phyloP scores from a whole-genome alignment of 2,888 invertebrate species.

The Muschampia plurimacula region DNA sequence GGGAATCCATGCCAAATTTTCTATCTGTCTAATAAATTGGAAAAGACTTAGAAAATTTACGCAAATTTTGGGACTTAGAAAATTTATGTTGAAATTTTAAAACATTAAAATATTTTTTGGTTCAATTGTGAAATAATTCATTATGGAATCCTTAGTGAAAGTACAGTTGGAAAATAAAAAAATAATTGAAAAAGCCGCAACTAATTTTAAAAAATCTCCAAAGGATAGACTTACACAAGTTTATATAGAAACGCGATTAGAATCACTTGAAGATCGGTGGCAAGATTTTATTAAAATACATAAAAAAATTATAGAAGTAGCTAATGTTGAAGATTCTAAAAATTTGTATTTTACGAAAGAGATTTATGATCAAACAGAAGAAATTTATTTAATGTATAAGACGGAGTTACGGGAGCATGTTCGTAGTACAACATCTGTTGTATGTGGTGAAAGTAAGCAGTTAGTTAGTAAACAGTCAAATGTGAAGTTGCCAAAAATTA shows the following conservation, averaged over 20 bases:
- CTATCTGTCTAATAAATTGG: not conserved
- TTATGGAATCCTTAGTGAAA: conserved; percentile 13
- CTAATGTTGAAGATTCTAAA: conserved; percentile 11
- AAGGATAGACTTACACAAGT: conserved; percentile 7
- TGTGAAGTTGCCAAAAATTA: conserved; percentile 32
- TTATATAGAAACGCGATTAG: conserved; percentile 18
- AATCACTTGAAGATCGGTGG: conserved; percentile 11
- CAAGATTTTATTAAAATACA: conserved; percentile 21
- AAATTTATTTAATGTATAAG: conserved; percentile 22
- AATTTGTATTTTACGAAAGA: conserved; percentile 15
- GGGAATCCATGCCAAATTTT: conserved; percentile 27
- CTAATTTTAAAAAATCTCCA: conserved; percentile 20
- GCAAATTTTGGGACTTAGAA: not conserved
- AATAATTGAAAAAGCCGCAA: conserved; percentile 9
- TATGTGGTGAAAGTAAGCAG: not conserved
- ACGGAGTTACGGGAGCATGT: conserved; percentile 17
- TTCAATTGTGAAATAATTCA: not conserved
- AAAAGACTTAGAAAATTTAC: too few species aligned
- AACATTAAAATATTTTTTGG: too few species aligned
- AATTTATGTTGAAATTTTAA: not conserved
- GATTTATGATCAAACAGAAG: conserved; percentile 17
- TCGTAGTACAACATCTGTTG: not conserved
- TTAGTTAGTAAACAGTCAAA: not conserved
- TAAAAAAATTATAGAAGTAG: conserved; percentile 16
- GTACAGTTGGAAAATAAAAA: conserved; percentile 23